These are phyloP conservation scores for Oligia latruncula DNA, from an alignment of 2,888 invertebrate genomes.

Conservation along the genomic window DNA sequence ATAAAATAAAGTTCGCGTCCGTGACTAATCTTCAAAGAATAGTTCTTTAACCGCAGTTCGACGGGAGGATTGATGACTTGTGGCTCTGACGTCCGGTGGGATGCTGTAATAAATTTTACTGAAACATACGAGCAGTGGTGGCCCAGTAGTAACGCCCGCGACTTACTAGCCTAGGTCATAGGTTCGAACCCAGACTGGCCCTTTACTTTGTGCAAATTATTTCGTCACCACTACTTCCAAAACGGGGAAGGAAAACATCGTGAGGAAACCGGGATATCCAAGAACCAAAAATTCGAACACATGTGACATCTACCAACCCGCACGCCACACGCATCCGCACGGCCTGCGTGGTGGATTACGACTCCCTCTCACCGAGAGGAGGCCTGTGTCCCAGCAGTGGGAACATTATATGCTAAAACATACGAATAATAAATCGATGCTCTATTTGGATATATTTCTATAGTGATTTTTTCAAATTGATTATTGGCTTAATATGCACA, in stretches of 20 bases:
- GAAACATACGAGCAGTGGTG: conserved; percentile 2
- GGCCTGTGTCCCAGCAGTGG: not conserved
- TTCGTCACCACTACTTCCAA: not conserved
- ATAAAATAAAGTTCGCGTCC: not conserved
- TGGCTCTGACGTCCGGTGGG: not conserved
- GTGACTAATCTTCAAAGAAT: conserved; percentile 23
- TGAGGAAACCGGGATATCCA: not conserved
- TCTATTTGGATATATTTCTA: no score
- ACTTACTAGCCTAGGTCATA: not conserved
- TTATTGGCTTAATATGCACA: no score
- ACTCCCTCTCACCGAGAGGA: not conserved
- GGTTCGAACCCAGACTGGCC: not conserved
- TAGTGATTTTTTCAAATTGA: no score
- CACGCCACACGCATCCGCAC: not conserved
- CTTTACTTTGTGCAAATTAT: not conserved
- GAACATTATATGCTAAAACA: conserved; percentile 4
- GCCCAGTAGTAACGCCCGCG: not conserved
- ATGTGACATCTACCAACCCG: not conserved
- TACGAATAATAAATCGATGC: not conserved
- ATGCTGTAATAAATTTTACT: not conserved
- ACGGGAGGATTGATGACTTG: conserved; percentile 20
- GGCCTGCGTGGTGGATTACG: no score
- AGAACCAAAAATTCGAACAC: not conserved
- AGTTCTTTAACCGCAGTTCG: conserved; percentile 18
- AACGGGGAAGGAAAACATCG: not conserved